phyloP scores from a whole-genome alignment of 2,888 invertebrate species.

The Yponomeuta plumbellus region DNA sequence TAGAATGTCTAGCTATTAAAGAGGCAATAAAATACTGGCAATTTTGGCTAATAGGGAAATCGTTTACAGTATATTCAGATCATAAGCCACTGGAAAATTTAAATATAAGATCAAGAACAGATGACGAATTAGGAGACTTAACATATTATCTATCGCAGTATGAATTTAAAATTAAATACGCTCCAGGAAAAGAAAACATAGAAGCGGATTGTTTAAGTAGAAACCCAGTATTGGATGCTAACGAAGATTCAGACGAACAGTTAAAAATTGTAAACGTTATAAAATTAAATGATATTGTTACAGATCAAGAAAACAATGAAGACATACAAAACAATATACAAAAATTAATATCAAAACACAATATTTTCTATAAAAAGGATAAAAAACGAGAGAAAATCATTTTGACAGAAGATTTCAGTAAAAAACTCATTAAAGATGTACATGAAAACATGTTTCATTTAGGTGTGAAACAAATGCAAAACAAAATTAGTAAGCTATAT shows the following conservation, averaged over 20 bases:
- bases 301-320: slow-evolving; percentile 16
- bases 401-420: slow-evolving; percentile 28
- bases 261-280: slow-evolving; percentile 18
- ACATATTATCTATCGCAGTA: slow-evolving; percentile 16
- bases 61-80: slow-evolving; percentile 27
- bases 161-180: slow-evolving; percentile 14
- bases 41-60: slow-evolving; percentile 27
- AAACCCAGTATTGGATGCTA: slow-evolving; percentile 13
- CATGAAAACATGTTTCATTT: slow-evolving; percentile 28
- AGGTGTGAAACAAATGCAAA: too few species aligned
- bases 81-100: slow-evolving; percentile 25
- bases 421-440: slow-evolving; percentile 24
- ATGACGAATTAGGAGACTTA: slow-evolving; percentile 16
- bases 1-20: slow-evolving; percentile 16
- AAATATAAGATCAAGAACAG: slow-evolving; percentile 17
- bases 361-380: slow-evolving; percentile 12
- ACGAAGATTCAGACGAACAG: slow-evolving; percentile 9
- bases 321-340: slow-evolving; percentile 18
- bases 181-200: slow-evolving; percentile 14
- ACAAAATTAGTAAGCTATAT: slow-evolving; percentile 25
- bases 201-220: slow-evolving; percentile 16
- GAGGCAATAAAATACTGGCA: slow-evolving; percentile 27
- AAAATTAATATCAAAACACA: slow-evolving; percentile 10
- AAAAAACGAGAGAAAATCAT: slow-evolving; percentile 24
- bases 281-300: slow-evolving; percentile 17